A percentile compares a stretch with the other conserved stretches of the same genome.
Conservation (phyloP, 2,888 invertebrate genomes). For the Dinocampus coccinellae region DNA sequence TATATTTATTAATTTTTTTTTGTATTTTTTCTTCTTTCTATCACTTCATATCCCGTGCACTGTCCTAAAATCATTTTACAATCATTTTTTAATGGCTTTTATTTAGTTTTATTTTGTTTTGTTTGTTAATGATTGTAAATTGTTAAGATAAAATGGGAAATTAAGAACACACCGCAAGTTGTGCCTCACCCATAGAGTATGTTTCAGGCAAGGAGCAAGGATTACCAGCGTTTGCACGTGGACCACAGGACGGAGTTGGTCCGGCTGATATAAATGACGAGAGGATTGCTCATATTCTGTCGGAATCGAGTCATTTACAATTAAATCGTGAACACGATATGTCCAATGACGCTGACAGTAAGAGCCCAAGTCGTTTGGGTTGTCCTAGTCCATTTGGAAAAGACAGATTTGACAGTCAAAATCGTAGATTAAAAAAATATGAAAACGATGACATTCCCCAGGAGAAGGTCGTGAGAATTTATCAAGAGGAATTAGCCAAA, state of each 20-base stretch:
- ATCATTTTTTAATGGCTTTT: background rate
- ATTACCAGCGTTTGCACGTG: conserved; percentile 82
- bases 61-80: background rate
- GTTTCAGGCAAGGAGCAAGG: conserved; percentile 86
- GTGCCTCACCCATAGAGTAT: conserved; percentile 70
- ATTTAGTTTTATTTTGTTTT: background rate
- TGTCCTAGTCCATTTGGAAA: conserved; percentile 87
- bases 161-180: conserved; percentile 68
- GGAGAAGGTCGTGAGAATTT: conserved; percentile 94
- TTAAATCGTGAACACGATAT: conserved; percentile 73
- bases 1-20: background rate
- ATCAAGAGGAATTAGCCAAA: conserved; percentile 95
- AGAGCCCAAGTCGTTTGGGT: conserved; percentile 81
- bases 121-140: no score
- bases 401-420: conserved; percentile 73
- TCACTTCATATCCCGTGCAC: no score
- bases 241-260: conserved; percentile 74
- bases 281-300: conserved; percentile 92
- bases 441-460: conserved; percentile 96
- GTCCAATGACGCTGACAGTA: conserved; percentile 79
- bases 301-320: conserved; percentile 92
- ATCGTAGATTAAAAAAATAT: conserved; percentile 85
- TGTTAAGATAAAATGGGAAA: conserved; percentile 45
- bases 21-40: background rate
- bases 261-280: conserved; percentile 88